These are phyloP conservation scores for Semicossyphus pulcher DNA, from an alignment of 2,113 vertebrate genomes.

Conservation along the genomic window DNA sequence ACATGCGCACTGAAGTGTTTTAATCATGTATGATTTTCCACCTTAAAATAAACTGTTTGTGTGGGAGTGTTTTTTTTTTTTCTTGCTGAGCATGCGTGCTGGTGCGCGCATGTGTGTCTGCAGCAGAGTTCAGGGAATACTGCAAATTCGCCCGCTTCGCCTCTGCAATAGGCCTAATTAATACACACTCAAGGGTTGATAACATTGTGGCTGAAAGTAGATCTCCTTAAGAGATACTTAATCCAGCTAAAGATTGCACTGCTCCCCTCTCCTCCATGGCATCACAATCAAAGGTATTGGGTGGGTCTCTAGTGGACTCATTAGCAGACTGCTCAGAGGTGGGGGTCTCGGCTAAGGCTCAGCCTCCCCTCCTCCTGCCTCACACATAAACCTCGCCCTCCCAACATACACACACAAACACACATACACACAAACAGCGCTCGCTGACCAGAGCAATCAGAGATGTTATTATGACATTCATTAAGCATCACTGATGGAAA, in stretches of 20 bases:
- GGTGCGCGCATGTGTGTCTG: conserved; percentile 32
- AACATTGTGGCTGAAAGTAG: conserved; percentile 81
- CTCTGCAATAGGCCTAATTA: conserved; percentile 83
- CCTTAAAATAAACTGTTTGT: conserved; percentile 34
- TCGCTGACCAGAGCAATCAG: conserved; percentile 68
- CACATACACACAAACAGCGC: conserved; percentile 20
- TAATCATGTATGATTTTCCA: conserved; percentile 20
- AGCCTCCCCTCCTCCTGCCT: conserved; percentile 20
- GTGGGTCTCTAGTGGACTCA: conserved; percentile 83
- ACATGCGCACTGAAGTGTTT: conserved; percentile 35
- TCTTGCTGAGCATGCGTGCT: conserved; percentile 11
- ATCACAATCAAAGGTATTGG: conserved; percentile 81
- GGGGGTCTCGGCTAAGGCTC: conserved; percentile 60
- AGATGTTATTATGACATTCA: conserved; percentile 76
- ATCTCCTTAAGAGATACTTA: conserved; percentile 84
- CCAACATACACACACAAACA: neutral
- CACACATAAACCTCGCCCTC: conserved; percentile 44
- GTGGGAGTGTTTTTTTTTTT: conserved; percentile 24
- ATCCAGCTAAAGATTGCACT: conserved; percentile 80
- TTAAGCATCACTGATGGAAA: conserved; percentile 72
- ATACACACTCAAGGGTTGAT: conserved; percentile 81
- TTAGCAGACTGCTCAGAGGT: conserved; percentile 77
- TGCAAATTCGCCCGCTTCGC: conserved; percentile 60
- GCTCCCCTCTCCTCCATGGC: conserved; percentile 71
- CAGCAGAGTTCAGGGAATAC: conserved; percentile 45